Evolutionary conservation across 2,797 vertebrate species (phyloP), one percentile per base, ranked within the genome.

Genomic region (Pempheris klunzingeri): DNA sequence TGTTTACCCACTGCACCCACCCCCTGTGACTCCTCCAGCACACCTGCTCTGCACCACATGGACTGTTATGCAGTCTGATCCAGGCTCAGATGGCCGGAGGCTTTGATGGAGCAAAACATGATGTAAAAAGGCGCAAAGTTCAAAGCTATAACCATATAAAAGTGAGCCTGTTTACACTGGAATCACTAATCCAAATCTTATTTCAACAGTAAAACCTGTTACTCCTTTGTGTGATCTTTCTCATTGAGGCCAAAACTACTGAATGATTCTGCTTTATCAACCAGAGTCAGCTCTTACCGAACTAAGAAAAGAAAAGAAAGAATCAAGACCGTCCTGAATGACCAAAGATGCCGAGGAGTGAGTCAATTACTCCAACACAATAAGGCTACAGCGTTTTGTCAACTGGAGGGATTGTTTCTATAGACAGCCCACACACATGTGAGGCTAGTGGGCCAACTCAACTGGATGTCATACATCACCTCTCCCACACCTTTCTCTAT

Each of bases 261-360:
- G 44, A 77, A 54, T 12, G 9, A n/a, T 78, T 83, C n/a, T 65
- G 41, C 60, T 73, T 71, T 57, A 17, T 50, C 32, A 66, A 52
- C n/a, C 53, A 39, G 2, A 62, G n/a, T 52, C 15, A 43, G 47
- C 18, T 65, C 28, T 38, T 39, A 63, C 11, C 63, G n/a, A 79
- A 50, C 34, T 30, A 18, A 54, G n/a, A 30, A 32, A 57, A 71
- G 38, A 47, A 20, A 39, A 72, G 26, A 28, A 24, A 22, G 24
- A 44, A 54, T 79, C 10, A 47, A 49, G n/a, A 46, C 43, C 71
- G 44, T 83, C 62, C 60, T 49, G 39, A 64, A 78, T 60, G 70
- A 88, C 84, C 86, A 91, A 92, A 89, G 88, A 89, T 79, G 66
- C 78, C 22, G 58, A 87, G 49, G 67, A 74, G 47, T 49, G 38